These are phyloP conservation scores for Augochlorella aurata DNA, from an alignment of 2,888 invertebrate genomes.

Conservation along the genomic window DNA sequence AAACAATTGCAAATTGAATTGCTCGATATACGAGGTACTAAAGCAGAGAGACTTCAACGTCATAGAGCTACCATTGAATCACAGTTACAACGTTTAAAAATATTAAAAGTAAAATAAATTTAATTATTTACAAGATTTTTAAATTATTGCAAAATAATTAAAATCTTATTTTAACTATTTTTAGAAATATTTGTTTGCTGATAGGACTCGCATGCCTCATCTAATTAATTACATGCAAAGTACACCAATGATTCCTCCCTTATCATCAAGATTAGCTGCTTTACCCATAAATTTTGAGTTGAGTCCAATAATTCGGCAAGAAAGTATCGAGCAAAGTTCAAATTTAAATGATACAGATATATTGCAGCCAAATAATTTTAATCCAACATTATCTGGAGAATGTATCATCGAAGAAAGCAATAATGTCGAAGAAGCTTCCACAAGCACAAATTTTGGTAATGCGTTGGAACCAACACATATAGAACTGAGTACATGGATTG, in stretches of 20 bases:
- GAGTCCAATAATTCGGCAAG: constrained; percentile 78
- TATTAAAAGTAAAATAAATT: constrained; percentile 84
- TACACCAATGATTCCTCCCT: constrained; percentile 78
- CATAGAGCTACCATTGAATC: constrained; percentile 86
- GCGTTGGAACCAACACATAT: constrained; percentile 84
- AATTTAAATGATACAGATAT: constrained; percentile 83
- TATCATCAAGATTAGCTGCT: constrained; percentile 73
- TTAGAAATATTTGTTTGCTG: constrained; percentile 78
- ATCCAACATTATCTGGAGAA: constrained; percentile 75
- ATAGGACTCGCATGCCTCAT: constrained; percentile 62
- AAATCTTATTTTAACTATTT: constrained; percentile 44
- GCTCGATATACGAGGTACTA: constrained; percentile 77
- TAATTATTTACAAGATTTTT: not conserved
- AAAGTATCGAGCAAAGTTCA: constrained; percentile 55
- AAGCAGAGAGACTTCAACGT: constrained; percentile 83
- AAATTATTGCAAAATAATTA: not conserved
- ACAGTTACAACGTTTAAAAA: constrained; percentile 87
- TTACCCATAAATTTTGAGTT: constrained; percentile 79
- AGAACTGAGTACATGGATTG: constrained; percentile 87
- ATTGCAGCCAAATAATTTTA: constrained; percentile 78
- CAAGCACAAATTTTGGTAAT: constrained; percentile 82
- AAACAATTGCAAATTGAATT: constrained; percentile 81
- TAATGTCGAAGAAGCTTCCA: constrained; percentile 58
- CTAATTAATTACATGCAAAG: constrained; percentile 77
- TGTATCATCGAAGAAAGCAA: constrained; percentile 59